Conservation (phyloP, 2,888 invertebrate species). For the Xanthorhoe spadicearia region DNA sequence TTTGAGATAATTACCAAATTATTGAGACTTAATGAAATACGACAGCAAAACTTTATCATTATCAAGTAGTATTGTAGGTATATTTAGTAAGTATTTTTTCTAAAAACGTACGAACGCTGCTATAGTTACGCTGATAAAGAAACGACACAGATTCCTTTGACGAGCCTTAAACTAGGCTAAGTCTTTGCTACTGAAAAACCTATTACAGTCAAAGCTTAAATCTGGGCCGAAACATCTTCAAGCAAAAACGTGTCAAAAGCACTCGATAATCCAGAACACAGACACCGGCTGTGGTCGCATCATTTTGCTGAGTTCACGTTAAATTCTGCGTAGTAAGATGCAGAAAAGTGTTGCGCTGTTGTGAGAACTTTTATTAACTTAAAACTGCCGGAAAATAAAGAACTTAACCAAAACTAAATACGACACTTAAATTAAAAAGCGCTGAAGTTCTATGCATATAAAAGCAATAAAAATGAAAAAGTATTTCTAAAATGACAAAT, state of each 20-base stretch:
- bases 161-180: slow-evolving; percentile 11
- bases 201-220: slow-evolving; percentile 21
- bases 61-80: too few species aligned
- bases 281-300: slow-evolving; percentile 31
- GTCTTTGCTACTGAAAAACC: slow-evolving; percentile 19
- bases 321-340: slow-evolving; percentile 13
- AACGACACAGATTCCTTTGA: slow-evolving; percentile 8
- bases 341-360: slow-evolving; percentile 14
- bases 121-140: too few species aligned
- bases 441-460: background rate
- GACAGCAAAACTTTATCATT: too few species aligned
- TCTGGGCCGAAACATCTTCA: slow-evolving; percentile 19
- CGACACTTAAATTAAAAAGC: background rate
- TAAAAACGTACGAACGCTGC: too few species aligned
- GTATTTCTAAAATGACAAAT: background rate
- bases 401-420: background rate
- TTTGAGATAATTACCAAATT: too few species aligned
- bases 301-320: slow-evolving; percentile 23
- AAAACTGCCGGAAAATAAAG: too few species aligned
- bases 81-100: too few species aligned
- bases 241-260: slow-evolving; percentile 41
- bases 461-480: background rate
- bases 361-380: background rate
- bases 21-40: too few species aligned
- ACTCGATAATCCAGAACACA: slow-evolving; percentile 45